phyloP scores from a whole-genome alignment of 2,113 vertebrate genomes.

The Meleagris gallopavo region DNA sequence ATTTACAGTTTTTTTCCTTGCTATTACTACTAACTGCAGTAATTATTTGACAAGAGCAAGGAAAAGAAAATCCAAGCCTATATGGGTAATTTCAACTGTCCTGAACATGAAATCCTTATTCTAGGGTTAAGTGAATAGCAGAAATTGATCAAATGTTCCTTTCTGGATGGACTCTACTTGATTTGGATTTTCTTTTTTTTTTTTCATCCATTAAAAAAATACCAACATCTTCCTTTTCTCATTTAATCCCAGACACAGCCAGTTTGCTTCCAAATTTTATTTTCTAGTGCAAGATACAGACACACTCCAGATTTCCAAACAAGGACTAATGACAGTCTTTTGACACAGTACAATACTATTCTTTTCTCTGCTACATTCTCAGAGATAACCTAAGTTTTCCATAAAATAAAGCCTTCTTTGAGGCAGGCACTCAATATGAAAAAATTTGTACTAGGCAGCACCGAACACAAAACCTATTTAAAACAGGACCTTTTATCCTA shows the following conservation, averaged over 20 bases:
- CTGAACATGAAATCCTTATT: not conserved
- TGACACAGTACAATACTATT: not conserved
- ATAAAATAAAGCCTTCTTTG: not conserved
- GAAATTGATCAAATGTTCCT: not conserved
- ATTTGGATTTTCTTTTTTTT: not conserved
- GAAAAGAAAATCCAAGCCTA: not conserved
- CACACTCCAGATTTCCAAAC: not conserved
- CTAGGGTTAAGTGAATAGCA: not conserved
- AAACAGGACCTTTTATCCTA: not conserved
- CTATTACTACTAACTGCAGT: not conserved
- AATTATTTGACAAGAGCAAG: not conserved
- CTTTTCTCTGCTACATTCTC: not conserved
- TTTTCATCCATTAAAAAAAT: not conserved
- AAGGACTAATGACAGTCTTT: not conserved
- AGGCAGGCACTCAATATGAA: not conserved
- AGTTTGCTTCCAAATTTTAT: not conserved
- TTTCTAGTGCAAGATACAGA: not conserved
- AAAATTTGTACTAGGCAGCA: not conserved
- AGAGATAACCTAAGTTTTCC: conserved; percentile 1
- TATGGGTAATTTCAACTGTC: not conserved
- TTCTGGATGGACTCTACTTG: not conserved
- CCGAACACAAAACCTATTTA: not conserved
- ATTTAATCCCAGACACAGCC: not conserved
- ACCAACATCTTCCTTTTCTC: not conserved
- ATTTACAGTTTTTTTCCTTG: not conserved